These are phyloP conservation scores for Protobothrops flavoviridis DNA, from an alignment of 2,113 vertebrate genomes.

Conservation along the genomic window DNA sequence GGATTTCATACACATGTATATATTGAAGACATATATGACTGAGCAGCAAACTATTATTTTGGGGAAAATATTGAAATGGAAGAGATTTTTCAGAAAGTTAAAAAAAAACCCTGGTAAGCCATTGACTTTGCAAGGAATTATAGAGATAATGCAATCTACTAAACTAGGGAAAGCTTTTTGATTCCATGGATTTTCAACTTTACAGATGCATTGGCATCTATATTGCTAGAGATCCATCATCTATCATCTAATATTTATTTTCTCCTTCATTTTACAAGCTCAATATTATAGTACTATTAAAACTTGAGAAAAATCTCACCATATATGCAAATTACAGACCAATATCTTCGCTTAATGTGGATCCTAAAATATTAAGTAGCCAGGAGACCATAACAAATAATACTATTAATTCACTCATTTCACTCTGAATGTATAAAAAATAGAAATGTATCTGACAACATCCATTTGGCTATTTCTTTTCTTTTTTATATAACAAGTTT, in stretches of 20 bases:
- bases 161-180: neutral
- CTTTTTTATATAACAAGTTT: too few species aligned
- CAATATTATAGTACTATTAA: neutral
- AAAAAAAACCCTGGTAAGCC: neutral
- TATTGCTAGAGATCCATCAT: neutral
- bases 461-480: neutral
- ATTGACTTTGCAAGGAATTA: neutral
- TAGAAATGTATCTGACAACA: neutral
- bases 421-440: neutral
- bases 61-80: neutral
- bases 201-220: neutral
- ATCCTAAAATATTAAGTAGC: neutral
- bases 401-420: neutral
- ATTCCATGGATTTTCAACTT: neutral
- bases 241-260: neutral
- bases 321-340: neutral
- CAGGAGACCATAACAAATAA: neutral
- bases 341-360: neutral
- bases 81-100: neutral
- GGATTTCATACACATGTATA: neutral
- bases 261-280: neutral
- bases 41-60: neutral
- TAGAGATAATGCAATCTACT: neutral
- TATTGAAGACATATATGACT: neutral
- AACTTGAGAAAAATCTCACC: neutral